A percentile compares a stretch with the other conserved stretches of the same genome.
These are phyloP conservation scores for Tetramorium simillimum DNA, from an alignment of 1,140 invertebrate species.

Conservation along the genomic window DNA sequence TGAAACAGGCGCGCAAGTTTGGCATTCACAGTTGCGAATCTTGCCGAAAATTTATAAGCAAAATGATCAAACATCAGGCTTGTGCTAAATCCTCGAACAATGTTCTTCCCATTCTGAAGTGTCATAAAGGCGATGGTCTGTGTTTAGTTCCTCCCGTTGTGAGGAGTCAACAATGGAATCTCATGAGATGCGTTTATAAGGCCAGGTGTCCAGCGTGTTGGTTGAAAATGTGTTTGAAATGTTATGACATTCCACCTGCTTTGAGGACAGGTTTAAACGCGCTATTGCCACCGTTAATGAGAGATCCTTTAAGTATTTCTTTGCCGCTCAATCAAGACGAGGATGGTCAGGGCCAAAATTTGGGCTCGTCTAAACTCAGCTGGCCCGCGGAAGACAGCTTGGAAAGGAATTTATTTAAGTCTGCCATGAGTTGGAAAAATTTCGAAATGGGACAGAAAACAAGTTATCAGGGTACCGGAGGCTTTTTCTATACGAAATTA, in stretches of 20 bases:
- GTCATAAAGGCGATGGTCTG: conserved; percentile 89
- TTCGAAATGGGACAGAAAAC: conserved; percentile 79
- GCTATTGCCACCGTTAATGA: conserved; percentile 87
- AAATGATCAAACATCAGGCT: conserved; percentile 90
- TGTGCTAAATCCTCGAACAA: conserved; percentile 85
- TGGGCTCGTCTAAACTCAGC: conserved; percentile 76
- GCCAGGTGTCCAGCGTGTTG: conserved; percentile 94
- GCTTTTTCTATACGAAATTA: conserved; percentile 77
- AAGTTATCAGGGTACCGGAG: conserved; percentile 75
- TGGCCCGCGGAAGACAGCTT: conserved; percentile 81
- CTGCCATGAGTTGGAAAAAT: conserved; percentile 82
- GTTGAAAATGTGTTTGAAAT: conserved; percentile 93
- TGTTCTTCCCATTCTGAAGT: conserved; percentile 87
- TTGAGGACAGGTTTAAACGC: conserved; percentile 88
- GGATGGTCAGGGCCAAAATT: conserved; percentile 77
- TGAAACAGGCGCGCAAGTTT: conserved; percentile 92
- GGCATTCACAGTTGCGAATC: conserved; percentile 94
- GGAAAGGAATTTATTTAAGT: conserved; percentile 83
- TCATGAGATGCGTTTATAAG: conserved; percentile 89
- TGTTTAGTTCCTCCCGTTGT: conserved; percentile 90
- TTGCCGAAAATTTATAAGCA: conserved; percentile 94
- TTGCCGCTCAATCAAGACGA: conserved; percentile 73
- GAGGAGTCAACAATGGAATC: conserved; percentile 90
- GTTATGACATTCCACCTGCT: conserved; percentile 90
- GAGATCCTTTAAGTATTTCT: conserved; percentile 76